Conservation (phyloP, 1,140 invertebrate species). For the Doryteuthis pealeii region DNA sequence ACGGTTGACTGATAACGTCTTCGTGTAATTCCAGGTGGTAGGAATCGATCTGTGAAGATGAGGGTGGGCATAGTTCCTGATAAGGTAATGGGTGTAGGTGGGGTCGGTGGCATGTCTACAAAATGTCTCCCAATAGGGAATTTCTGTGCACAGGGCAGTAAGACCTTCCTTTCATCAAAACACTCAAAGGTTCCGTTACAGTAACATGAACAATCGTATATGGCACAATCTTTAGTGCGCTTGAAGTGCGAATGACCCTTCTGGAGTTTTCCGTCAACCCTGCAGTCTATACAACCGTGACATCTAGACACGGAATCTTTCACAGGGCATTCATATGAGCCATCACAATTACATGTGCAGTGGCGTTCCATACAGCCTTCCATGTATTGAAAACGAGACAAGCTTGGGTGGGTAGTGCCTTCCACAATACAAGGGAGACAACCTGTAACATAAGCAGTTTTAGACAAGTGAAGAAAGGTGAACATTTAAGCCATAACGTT, state of each 20-base stretch:
- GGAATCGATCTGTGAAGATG: neutral
- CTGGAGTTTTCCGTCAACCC: slow-evolving; percentile 2
- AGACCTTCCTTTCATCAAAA: slow-evolving; percentile 12
- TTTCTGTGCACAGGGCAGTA: neutral
- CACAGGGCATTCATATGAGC: neutral
- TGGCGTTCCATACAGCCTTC: slow-evolving; percentile 30
- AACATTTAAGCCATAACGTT: too few relatives aligned
- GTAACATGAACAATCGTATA: slow-evolving; percentile 36
- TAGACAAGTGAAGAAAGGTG: too few relatives aligned
- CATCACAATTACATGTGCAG: slow-evolving; percentile 39
- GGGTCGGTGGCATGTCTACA: neutral
- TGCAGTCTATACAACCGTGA: neutral
- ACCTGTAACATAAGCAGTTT: neutral
- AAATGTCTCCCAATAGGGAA: neutral
- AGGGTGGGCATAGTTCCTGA: neutral
- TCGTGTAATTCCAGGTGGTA: neutral
- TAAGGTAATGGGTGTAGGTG: neutral
- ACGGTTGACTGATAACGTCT: neutral
- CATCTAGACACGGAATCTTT: neutral
- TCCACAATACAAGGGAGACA: neutral
- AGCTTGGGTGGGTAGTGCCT: slow-evolving; percentile 11
- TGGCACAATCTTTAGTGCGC: slow-evolving; percentile 22
- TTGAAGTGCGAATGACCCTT: slow-evolving; percentile 18
- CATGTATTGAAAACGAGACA: slow-evolving; percentile 30
- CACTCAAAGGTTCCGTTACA: slow-evolving; percentile 42